Evolutionary conservation across 2,797 vertebrate genomes (phyloP), one percentile per base, ranked within the genome.

Genomic region (Ctenopoma kingsleyae): DNA sequence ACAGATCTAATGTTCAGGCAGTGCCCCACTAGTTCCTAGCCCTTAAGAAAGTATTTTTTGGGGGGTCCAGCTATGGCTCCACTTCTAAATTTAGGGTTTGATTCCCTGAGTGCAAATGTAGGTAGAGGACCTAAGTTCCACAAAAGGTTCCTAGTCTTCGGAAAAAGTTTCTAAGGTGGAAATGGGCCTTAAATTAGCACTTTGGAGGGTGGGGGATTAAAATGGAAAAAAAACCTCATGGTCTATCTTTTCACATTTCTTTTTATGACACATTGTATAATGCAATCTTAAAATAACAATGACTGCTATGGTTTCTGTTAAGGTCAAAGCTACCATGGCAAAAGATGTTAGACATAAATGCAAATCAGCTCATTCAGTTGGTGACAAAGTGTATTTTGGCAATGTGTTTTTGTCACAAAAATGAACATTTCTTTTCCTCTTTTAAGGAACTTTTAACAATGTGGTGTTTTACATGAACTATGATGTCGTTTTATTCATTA

Each of bases 381-480:
- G 43, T 82, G 60, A 63, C 80, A 83, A 79, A 80, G 76, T 88
- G 81, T 89, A 91, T 87, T 88, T 91, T 88, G 67, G 54, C 76
- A 67, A 87, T 82, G 89, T 92, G 84, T 52, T 85, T 83, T 89
- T 89, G 86, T 90, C 86, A 84, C 59, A 32, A 78, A 77, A 79
- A 87, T 69, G 8, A 73, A 62, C 22, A 56, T 56, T 62, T 70
- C 17, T 83, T 43, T 87, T 81, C 60, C 73, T 86, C 83, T 91
- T 87, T 83, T 82, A 78, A 82, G 76, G 69, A 88, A 78, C 62
- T 87, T 91, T 90, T 87, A 91, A 88, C 80, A 87, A 89, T 57
- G 76, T 86, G 81, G 76, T 90, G 82, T 90, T 90, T 92, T 90
- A 81, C 75, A 87, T 79, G 36, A 67, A 82, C 49, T 83, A 56